These are phyloP conservation scores for Metopia argyrocephala DNA, from an alignment of 2,888 invertebrate species.

Conservation along the genomic window DNA sequence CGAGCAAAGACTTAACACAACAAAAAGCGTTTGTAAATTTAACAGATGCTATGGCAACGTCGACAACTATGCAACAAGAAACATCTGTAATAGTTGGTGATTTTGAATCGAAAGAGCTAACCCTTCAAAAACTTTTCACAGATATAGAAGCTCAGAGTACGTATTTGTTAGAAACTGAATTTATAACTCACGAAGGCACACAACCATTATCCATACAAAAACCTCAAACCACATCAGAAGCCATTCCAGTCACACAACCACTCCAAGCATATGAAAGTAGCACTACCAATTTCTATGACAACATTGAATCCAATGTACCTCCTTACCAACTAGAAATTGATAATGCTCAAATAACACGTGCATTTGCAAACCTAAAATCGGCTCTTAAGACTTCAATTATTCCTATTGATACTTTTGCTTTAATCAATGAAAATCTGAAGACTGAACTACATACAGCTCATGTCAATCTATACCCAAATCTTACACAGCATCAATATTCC, in stretches of 20 bases:
- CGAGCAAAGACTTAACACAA: conserved; percentile 36
- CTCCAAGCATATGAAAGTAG: conserved; percentile 34
- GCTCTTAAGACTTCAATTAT: conserved; percentile 17
- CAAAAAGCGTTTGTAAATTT: conserved; percentile 56
- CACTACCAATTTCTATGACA: conserved; percentile 37
- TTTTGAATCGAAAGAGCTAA: conserved; percentile 63
- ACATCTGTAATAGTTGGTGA: conserved; percentile 65
- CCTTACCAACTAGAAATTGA: background rate
- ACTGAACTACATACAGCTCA: conserved; percentile 16
- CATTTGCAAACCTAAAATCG: conserved; percentile 11
- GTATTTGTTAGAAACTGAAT: conserved; percentile 69
- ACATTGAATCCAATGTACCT: background rate
- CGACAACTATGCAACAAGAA: conserved; percentile 64
- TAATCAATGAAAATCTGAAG: background rate
- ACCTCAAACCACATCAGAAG: background rate
- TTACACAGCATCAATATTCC: conserved; percentile 19
- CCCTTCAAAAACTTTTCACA: conserved; percentile 58
- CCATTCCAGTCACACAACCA: conserved; percentile 2
- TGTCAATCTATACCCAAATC: conserved; percentile 14
- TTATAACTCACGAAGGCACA: conserved; percentile 45
- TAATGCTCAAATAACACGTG: background rate
- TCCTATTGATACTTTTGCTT: conserved; percentile 10
- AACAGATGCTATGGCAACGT: conserved; percentile 63
- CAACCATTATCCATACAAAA: conserved; percentile 33
- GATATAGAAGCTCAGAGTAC: conserved; percentile 68